These are phyloP conservation scores for Xylocopa sonorina DNA, from an alignment of 1,140 invertebrate species.

Conservation along the genomic window DNA sequence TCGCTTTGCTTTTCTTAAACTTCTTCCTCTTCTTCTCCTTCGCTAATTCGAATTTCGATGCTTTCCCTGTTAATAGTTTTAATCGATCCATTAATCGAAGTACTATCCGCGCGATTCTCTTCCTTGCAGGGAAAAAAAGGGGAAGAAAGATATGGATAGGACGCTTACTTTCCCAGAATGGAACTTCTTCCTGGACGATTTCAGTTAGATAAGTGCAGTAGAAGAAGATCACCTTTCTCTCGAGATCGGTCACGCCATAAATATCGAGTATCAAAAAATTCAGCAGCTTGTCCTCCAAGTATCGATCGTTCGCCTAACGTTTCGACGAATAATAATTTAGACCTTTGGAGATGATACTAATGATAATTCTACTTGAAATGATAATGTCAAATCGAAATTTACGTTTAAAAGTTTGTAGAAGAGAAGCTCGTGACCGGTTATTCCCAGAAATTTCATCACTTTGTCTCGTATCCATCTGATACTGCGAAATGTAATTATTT, in stretches of 20 bases:
- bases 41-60: background rate
- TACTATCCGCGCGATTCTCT: background rate
- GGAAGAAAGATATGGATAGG: too few relatives aligned
- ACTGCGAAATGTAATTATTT: constrained; percentile 57
- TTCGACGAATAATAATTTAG: background rate
- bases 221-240: constrained; percentile 81
- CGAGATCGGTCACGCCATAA: constrained; percentile 76
- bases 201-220: constrained; percentile 83
- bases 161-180: constrained; percentile 82
- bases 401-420: constrained; percentile 77
- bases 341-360: too few relatives aligned
- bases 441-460: constrained; percentile 72
- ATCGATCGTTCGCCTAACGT: constrained; percentile 73
- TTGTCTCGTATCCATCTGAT: constrained; percentile 76
- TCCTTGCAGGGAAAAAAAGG: background rate
- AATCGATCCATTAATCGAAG: too few relatives aligned
- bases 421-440: constrained; percentile 62
- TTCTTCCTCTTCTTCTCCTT: constrained; percentile 21
- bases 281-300: constrained; percentile 74
- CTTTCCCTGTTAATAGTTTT: constrained; percentile 7
- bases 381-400: constrained; percentile 56
- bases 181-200: constrained; percentile 82
- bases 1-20: constrained; percentile 2
- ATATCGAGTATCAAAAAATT: constrained; percentile 77
- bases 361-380: too few relatives aligned